phyloP scores from a whole-genome alignment of 1,140 invertebrate genomes.

The Melitaea cinxia region DNA sequence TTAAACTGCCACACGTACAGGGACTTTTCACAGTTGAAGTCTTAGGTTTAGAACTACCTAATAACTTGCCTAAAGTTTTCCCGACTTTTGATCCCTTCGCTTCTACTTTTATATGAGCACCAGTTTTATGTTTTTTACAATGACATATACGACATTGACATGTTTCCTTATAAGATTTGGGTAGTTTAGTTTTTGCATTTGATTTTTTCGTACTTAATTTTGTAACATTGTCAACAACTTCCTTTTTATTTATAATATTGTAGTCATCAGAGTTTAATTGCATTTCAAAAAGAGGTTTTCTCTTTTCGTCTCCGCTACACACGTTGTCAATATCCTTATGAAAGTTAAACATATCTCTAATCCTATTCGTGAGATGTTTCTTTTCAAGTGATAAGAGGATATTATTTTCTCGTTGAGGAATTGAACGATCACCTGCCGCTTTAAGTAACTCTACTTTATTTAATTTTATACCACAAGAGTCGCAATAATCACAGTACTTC shows the following conservation, averaged over 20 bases:
- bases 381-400: too few species aligned
- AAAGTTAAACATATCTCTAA: not conserved
- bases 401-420: not conserved
- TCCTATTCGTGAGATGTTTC: not conserved
- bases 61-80: not conserved
- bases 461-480: conserved; percentile 29
- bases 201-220: conserved; percentile 18
- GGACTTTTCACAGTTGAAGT: not conserved
- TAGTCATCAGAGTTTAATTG: conserved; percentile 21
- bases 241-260: conserved; percentile 38
- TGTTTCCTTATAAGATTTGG: conserved; percentile 19
- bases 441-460: conserved; percentile 32
- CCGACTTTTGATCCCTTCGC: conserved; percentile 8
- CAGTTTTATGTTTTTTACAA: conserved; percentile 20
- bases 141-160: conserved; percentile 40
- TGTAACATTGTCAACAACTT: conserved; percentile 31
- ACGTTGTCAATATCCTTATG: not conserved
- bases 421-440: conserved; percentile 36
- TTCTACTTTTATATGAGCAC: not conserved
- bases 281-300: conserved; percentile 29
- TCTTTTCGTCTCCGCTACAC: not conserved
- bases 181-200: conserved; percentile 6
- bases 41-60: not conserved
- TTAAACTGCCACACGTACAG: conserved; percentile 37
- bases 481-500: conserved; percentile 28